Conservation (phyloP, 2,888 invertebrate genomes). For the Spodoptera littoralis region DNA sequence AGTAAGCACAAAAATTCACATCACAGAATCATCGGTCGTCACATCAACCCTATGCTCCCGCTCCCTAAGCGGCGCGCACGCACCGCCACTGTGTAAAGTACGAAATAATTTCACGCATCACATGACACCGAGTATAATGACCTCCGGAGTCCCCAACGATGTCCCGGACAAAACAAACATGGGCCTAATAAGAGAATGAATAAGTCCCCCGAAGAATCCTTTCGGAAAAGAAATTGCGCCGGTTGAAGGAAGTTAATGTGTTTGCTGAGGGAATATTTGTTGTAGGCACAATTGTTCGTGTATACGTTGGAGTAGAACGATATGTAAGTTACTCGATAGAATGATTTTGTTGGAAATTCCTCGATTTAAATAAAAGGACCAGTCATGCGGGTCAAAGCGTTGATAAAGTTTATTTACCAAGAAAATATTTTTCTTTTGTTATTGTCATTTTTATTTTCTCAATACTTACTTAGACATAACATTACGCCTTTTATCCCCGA, state of each 20-base stretch:
- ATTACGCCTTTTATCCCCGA: too few relatives aligned
- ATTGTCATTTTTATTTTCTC: too few relatives aligned
- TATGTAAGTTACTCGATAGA: slow-evolving; percentile 1
- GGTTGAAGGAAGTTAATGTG: slow-evolving; percentile 48
- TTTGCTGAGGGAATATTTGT: slow-evolving; percentile 52
- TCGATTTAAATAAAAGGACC: too few relatives aligned
- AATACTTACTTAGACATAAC: too few relatives aligned
- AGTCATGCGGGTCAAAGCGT: too few relatives aligned
- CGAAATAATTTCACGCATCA: slow-evolving; percentile 89
- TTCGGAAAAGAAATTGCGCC: slow-evolving; percentile 66
- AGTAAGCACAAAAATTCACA: not conserved
- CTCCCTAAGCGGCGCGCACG: slow-evolving; percentile 77
- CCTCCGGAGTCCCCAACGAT: slow-evolving; percentile 74
- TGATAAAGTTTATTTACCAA: too few relatives aligned
- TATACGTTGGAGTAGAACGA: slow-evolving; percentile 4
- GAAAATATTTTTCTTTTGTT: too few relatives aligned
- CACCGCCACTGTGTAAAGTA: slow-evolving; percentile 86
- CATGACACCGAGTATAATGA: slow-evolving; percentile 85
- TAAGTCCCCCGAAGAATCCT: slow-evolving; percentile 67
- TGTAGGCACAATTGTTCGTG: slow-evolving; percentile 27
- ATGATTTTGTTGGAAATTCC: not conserved
- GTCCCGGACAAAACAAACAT: slow-evolving; percentile 81
- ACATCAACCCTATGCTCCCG: slow-evolving; percentile 65
- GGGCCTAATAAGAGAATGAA: slow-evolving; percentile 75
- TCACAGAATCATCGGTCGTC: slow-evolving; percentile 24